phyloP scores from a whole-genome alignment of 64 coral and sea anemone species.

The Montipora sp. region DNA sequence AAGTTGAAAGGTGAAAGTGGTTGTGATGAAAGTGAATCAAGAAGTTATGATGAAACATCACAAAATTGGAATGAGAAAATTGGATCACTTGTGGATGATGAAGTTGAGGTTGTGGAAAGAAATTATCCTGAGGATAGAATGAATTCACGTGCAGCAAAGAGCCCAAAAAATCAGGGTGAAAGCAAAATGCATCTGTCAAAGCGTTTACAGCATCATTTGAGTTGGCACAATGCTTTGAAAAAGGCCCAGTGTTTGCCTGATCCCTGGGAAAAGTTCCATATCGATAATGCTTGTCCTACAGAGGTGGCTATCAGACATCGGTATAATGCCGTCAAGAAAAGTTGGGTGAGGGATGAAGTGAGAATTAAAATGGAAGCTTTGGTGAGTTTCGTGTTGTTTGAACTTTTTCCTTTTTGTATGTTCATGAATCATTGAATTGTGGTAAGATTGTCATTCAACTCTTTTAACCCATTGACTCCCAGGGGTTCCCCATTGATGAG shows the following conservation, averaged over 20 bases:
- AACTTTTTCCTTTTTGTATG: not conserved
- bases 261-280: conserved; percentile 96
- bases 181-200: conserved; percentile 19
- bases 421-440: not conserved
- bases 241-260: conserved; percentile 82
- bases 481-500: too few species aligned
- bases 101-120: not conserved
- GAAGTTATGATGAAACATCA: not conserved
- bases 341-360: conserved; percentile 98
- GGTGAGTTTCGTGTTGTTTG: conserved; percentile 57
- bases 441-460: not conserved
- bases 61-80: conserved; percentile 27
- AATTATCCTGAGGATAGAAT: not conserved
- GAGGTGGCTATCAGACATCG: conserved; percentile 88
- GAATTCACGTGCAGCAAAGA: not conserved
- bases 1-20: not conserved
- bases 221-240: conserved; percentile 87
- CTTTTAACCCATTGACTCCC: too few species aligned
- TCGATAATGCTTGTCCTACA: conserved; percentile 82
- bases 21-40: not conserved
- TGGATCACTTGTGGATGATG: conserved; percentile 20
- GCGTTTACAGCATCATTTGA: conserved; percentile 68
- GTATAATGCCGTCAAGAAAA: conserved; percentile 96
- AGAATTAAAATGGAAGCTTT: conserved; percentile 89
- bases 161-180: not conserved